Evolutionary conservation across 1,140 invertebrate genomes (phyloP), one percentile per base, ranked within the genome.

Genomic region (Aphelenchoides fujianensis): DNA sequence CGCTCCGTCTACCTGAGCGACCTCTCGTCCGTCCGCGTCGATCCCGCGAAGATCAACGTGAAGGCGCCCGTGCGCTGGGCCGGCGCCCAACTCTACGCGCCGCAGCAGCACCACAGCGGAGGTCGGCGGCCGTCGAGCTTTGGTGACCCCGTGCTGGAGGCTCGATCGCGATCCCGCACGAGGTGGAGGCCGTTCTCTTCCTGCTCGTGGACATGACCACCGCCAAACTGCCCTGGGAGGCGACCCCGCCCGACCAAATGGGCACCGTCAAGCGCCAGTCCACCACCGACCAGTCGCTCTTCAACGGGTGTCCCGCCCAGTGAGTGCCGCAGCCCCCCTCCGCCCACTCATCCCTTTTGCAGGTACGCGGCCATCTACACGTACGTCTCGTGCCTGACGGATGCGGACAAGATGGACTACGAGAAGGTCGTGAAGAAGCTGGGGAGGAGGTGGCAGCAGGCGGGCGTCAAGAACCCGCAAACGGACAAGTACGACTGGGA

Each of bases 231-330:
- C 72, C 72, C 16, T 73, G 72, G 72, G 72, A 73, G 54, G 53
- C 48, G 53, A 70, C 27, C 30, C 72, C 72, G 28, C 31, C 67
- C 5, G 72, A 73, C 27, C 70, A 54, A 37, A 73, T 73, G n/a
- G 72, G 75, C 28, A 34, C 73, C 12, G 72, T 55, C 1, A 73
- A 73, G 35, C 66, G 72, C 19, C 52, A 76, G 57, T 28, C 72
- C 28, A 41, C 68, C n/a, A 73, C 72, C n/a, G 69, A 72, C 57
- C 75, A 73, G 48, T 31, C 73, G 30, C 72, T 73, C 12, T 73
- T 73, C 30, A 27, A 27, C 2, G 73, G 32, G 12, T 73, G 72
- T 48, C 72, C 72, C 27, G 16, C 72, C 30, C 72, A 73, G 34
- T 69, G 53, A 61, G 57, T 61, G n/a, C n/a, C 41, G 16, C 12